Conservation (phyloP, 92 coral and sea anemone genomes). For the Nematostella vectensis region DNA sequence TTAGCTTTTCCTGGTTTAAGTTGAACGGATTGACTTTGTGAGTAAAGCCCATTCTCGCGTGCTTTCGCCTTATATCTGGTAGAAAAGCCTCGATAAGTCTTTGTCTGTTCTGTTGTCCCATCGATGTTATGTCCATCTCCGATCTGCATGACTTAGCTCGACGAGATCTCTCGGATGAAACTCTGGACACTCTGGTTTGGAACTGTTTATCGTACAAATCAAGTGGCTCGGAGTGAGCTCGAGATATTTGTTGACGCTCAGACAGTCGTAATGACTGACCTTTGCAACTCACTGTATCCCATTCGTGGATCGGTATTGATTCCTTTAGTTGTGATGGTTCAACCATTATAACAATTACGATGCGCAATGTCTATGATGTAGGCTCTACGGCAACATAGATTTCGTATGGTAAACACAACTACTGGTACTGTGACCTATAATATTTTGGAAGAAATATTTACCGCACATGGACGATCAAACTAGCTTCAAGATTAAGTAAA, state of each 20-base stretch:
- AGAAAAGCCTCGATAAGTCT: slow-evolving; percentile 59
- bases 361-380: too few species aligned
- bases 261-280: neutral
- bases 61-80: slow-evolving; percentile 75
- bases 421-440: too few species aligned
- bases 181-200: slow-evolving; percentile 1
- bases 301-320: neutral
- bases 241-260: slow-evolving; percentile 2
- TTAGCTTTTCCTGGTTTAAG: slow-evolving; percentile 74
- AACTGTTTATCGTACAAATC: slow-evolving; percentile 3
- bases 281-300: neutral
- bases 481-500: too few species aligned
- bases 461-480: too few species aligned
- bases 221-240: slow-evolving; percentile 33
- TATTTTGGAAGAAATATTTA: too few species aligned
- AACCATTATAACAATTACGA: too few species aligned
- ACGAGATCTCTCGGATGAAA: slow-evolving; percentile 18
- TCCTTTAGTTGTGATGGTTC: too few species aligned
- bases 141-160: slow-evolving; percentile 58
- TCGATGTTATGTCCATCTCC: slow-evolving; percentile 61
- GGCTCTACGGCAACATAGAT: too few species aligned
- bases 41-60: slow-evolving; percentile 62
- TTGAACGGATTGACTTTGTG: slow-evolving; percentile 65
- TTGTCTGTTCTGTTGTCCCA: slow-evolving; percentile 64
- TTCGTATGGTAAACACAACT: too few species aligned